Evolutionary conservation across 2,113 vertebrate species (phyloP).

Genomic region (Protobothrops flavoviridis): DNA sequence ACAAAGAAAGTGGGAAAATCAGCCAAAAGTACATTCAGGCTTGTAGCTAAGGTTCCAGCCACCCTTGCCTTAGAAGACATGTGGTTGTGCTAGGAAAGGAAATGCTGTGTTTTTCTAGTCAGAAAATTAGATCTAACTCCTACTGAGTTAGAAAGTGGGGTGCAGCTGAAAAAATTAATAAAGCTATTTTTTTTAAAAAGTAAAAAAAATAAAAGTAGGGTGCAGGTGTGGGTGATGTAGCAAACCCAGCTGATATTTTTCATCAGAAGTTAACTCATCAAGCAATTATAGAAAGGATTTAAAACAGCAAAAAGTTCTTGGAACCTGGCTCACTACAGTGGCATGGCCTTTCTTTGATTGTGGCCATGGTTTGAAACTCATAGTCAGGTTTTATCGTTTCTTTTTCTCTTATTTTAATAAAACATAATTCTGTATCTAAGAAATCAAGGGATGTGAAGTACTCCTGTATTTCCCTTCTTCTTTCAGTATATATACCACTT

Average conservation of each 20-base stretch:
- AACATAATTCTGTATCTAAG: not conserved
- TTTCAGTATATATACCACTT: not conserved
- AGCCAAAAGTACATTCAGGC: conserved; percentile 54
- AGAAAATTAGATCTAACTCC: conserved; percentile 76
- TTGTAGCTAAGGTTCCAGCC: conserved; percentile 63
- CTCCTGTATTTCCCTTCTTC: not conserved
- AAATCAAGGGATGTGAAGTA: not conserved
- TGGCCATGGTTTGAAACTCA: conserved; percentile 36
- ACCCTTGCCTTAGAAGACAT: conserved; percentile 56
- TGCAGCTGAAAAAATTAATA: conserved; percentile 28
- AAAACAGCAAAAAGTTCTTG: conserved; percentile 38
- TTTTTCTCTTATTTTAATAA: not conserved
- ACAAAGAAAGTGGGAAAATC: conserved; percentile 58
- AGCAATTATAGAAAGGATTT: conserved; percentile 68
- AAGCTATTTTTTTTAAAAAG: not conserved
- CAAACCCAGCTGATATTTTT: conserved; percentile 66
- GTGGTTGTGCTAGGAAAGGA: conserved; percentile 77
- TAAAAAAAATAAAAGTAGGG: not conserved
- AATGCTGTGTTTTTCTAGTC: conserved; percentile 79
- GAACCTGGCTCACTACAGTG: conserved; percentile 27
- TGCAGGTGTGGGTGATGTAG: conserved; percentile 64
- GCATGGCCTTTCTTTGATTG: conserved; percentile 24
- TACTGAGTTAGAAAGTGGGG: conserved; percentile 62
- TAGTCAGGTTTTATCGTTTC: not conserved
- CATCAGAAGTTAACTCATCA: conserved; percentile 61